Evolutionary conservation across 2,888 invertebrate species (phyloP), one percentile per base, ranked within the genome.

Genomic region (Aphidius colemani): DNA sequence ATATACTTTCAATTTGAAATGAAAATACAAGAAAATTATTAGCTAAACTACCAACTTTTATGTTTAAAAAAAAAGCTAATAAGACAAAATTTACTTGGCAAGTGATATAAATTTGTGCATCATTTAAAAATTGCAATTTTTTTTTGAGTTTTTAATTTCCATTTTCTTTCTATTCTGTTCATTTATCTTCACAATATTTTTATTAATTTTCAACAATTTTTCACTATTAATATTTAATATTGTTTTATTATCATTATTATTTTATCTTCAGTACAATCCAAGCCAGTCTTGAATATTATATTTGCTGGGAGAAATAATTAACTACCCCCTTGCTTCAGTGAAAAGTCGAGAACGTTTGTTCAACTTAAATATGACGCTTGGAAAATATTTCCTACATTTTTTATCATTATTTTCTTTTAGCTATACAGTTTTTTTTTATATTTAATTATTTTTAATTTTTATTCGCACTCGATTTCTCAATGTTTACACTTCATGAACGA

Each of bases 271-370:
- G 67, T 59, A 70, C 68, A 68, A 69, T 71, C 69, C 65, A 69
- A 71, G 68, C 63, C 55, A 66, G 63, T 64, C 67, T 65, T 30
- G 67, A 69, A 71, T 73, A 71, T 73, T 70, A 71, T 70, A 69
- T 74, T 75, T 72, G 74, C 64, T 70, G 70, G 67, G 74, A 70
- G 72, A 76, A 78, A 78, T 78, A 77, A 78, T 77, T 77, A 78
- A 77, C 76, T 75, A 71, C 70, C 63, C 3, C 5, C 30, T 30
- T 63, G 65, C 67, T 67, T 65, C 68, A 60, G 69, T 72, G 72
- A 73, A 77, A 76, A 77, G 74, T 77, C 72, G 74, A 78, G 76
- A 75, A 73, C 76, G 75, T 78, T 78, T 77, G 76, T 76, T 78
- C 74, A 74, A 78, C 73, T 76, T 74, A 74, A 73, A 74, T 71